A percentile compares a stretch with the other conserved stretches of the same genome.
Conservation (phyloP, 1,140 invertebrate genomes). For the Oncopodura yosiiana region DNA sequence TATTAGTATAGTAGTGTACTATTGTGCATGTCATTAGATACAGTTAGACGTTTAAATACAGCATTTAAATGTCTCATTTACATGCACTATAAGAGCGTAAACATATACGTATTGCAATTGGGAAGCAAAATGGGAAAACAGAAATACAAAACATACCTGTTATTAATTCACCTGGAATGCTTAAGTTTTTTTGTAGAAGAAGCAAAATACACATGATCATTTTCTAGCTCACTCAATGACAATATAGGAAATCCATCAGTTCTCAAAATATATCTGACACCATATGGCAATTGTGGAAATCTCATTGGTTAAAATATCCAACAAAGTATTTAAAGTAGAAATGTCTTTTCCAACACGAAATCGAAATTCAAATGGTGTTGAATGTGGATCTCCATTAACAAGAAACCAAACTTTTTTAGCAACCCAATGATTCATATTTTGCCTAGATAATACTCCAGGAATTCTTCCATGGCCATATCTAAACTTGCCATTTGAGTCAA, state of each 20-base stretch:
- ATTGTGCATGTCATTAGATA: too few species aligned
- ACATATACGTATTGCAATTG: too few species aligned
- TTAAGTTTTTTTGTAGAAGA: conserved; percentile 87
- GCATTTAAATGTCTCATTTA: too few species aligned
- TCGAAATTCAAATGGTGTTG: conserved; percentile 75
- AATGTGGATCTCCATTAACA: conserved; percentile 85
- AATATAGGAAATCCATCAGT: conserved; percentile 77
- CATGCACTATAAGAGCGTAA: too few species aligned
- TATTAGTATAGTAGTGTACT: too few species aligned
- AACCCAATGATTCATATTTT: conserved; percentile 55
- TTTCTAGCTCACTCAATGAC: conserved; percentile 73
- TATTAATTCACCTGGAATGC: too few species aligned
- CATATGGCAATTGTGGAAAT: conserved; percentile 62
- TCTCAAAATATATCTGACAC: conserved; percentile 79
- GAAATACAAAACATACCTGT: too few species aligned
- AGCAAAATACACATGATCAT: conserved; percentile 81
- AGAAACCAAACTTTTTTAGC: conserved; percentile 76
- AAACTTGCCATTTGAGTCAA: too few species aligned
- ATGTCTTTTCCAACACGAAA: conserved; percentile 80
- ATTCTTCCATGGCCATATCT: background rate
- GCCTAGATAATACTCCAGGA: conserved; percentile 24
- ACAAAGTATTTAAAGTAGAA: conserved; percentile 69
- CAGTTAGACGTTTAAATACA: too few species aligned
- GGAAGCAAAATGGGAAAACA: too few species aligned
- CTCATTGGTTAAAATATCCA: conserved; percentile 72